phyloP scores from a whole-genome alignment of 2,113 vertebrate species.

The Plectropomus leopardus region DNA sequence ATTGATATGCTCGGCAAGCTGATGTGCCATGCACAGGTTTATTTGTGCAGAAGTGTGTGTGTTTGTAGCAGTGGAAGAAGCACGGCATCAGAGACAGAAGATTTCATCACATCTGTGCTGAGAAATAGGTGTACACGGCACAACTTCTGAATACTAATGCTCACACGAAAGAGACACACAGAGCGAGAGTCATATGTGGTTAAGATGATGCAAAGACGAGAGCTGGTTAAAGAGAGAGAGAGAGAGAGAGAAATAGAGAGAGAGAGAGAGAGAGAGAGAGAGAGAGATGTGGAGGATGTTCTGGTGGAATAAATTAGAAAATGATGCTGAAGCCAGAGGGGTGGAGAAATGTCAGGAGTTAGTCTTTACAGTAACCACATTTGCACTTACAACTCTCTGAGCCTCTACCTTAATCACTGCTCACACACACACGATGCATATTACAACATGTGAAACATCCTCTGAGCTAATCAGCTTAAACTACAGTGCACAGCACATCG shows the following conservation, averaged over 20 bases:
- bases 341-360: slow-evolving; percentile 52
- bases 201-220: background rate
- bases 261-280: slow-evolving; percentile 10
- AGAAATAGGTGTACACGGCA: slow-evolving; percentile 1
- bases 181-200: background rate
- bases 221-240: background rate
- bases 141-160: slow-evolving; percentile 33
- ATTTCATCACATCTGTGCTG: slow-evolving; percentile 34
- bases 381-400: slow-evolving; percentile 27
- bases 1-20: background rate
- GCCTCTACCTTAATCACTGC: slow-evolving; percentile 25
- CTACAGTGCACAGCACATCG: too few relatives aligned
- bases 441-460: too few relatives aligned
- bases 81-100: slow-evolving; percentile 24
- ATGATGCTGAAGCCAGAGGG: slow-evolving; percentile 25
- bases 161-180: background rate
- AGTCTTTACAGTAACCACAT: slow-evolving; percentile 45
- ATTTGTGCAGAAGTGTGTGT: background rate
- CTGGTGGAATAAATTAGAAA: slow-evolving; percentile 53
- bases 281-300: slow-evolving; percentile 9
- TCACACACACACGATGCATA: background rate
- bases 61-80: background rate
- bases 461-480: too few relatives aligned
- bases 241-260: background rate
- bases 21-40: slow-evolving; percentile 5